These are phyloP conservation scores for Melitaea cinxia DNA, from an alignment of 1,140 invertebrate genomes.

Conservation along the genomic window DNA sequence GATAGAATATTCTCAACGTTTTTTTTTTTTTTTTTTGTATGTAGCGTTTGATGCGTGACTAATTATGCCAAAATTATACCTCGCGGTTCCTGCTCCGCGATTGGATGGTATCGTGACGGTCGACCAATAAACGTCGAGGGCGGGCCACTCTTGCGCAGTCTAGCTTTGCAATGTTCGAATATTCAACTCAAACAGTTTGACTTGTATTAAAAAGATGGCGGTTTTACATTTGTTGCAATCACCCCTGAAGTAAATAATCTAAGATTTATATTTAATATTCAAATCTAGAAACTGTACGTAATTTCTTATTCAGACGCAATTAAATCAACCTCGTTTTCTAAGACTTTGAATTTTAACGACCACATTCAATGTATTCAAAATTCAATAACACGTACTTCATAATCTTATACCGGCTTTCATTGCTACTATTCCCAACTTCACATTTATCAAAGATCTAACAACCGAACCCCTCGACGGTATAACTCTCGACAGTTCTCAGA, in stretches of 20 bases:
- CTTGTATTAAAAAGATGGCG: neutral
- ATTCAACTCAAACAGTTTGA: slow-evolving; percentile 38
- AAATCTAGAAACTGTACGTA: neutral
- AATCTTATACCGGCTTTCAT: slow-evolving; percentile 1
- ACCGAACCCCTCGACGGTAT: slow-evolving; percentile 32
- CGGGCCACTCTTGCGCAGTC: slow-evolving; percentile 69
- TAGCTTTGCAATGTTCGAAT: slow-evolving; percentile 56
- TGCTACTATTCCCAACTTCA: slow-evolving; percentile 25
- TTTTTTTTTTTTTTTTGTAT: too few relatives aligned
- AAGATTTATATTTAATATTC: neutral
- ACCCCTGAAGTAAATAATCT: neutral
- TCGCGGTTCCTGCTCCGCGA: slow-evolving; percentile 47
- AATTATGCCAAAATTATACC: slow-evolving; percentile 79
- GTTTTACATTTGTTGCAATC: neutral
- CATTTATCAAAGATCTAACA: slow-evolving; percentile 39
- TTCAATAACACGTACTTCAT: neutral
- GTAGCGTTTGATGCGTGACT: slow-evolving; percentile 63
- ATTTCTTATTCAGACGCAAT: neutral
- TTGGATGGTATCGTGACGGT: slow-evolving; percentile 63
- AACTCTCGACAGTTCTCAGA: slow-evolving; percentile 38
- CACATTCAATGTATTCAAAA: neutral
- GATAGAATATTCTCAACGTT: slow-evolving; percentile 12
- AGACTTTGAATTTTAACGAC: neutral
- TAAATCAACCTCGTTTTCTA: neutral
- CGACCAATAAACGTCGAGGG: slow-evolving; percentile 67